These are phyloP conservation scores for Sternotherus odoratus DNA, from an alignment of 2,797 vertebrate species.

Conservation along the genomic window DNA sequence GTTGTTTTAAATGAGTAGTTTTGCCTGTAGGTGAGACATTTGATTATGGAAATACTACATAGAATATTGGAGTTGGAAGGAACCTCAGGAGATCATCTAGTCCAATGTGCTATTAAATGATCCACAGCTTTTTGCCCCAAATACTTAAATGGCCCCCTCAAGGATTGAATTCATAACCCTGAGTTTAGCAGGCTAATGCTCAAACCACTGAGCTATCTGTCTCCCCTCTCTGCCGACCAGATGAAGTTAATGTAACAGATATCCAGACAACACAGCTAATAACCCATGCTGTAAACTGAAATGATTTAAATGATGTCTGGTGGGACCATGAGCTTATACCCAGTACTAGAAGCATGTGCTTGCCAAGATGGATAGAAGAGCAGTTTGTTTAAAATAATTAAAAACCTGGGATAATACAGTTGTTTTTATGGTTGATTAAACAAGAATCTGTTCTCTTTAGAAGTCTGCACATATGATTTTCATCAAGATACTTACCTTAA, in stretches of 20 bases:
- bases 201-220: too few relatives aligned
- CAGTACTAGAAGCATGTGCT: background rate
- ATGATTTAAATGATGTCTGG: background rate
- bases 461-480: conserved; percentile 20
- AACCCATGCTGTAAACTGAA: background rate
- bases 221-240: background rate
- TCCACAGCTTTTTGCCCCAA: too few relatives aligned
- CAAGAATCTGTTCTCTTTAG: conserved; percentile 11
- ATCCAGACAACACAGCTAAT: background rate
- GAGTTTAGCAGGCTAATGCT: too few relatives aligned
- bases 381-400: background rate
- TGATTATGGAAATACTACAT: background rate
- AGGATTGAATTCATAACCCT: too few relatives aligned
- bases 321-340: background rate
- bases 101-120: too few relatives aligned
- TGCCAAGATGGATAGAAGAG: background rate
- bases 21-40: background rate
- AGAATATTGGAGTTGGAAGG: too few relatives aligned
- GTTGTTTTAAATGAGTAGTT: background rate
- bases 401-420: background rate
- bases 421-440: conserved; percentile 36
- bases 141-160: too few relatives aligned
- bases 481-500: conserved; percentile 51
- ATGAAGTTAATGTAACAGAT: background rate
- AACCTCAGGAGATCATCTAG: too few relatives aligned